Evolutionary conservation across 2,113 vertebrate genomes (phyloP).

Genomic region (Sardina pilchardus): DNA sequence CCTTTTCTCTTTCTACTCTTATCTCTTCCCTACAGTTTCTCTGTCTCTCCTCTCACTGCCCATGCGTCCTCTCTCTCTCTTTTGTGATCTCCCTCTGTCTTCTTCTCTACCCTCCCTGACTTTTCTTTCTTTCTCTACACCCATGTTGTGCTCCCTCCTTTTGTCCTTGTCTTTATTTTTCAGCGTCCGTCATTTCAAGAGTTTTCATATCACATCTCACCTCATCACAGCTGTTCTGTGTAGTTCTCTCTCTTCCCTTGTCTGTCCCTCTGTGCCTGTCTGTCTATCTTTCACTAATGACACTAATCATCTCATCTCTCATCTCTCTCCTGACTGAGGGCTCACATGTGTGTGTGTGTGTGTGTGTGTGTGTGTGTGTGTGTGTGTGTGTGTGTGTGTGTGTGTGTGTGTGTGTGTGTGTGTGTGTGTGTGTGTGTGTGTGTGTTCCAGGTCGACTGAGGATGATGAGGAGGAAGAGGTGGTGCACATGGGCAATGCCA

Average conservation of each 20-base stretch:
- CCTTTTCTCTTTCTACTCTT: not conserved
- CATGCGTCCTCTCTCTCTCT: not conserved
- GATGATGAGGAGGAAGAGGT: constrained; percentile 86
- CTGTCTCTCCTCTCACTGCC: not conserved
- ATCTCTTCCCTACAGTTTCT: not conserved
- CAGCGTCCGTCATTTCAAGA: too few species aligned
- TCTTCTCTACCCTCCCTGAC: not conserved
- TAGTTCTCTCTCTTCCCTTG: not conserved
- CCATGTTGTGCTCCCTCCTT: not conserved
- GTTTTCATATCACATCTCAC: too few species aligned
- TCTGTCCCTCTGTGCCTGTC: not conserved
- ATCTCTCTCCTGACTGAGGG: not conserved
- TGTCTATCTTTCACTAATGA: not conserved
- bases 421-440: too few species aligned
- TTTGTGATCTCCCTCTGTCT: too few species aligned
- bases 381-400: too few species aligned
- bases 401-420: too few species aligned
- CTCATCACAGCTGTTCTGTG: too few species aligned
- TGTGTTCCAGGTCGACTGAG: constrained; percentile 72
- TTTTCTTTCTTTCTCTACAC: not conserved
- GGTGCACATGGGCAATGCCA: constrained; percentile 97
- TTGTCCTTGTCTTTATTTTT: too few species aligned
- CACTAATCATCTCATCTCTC: not conserved
- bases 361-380: too few species aligned
- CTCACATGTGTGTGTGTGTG: too few species aligned